Evolutionary conservation across 2,113 vertebrate genomes (phyloP).

Genomic region (Tautogolabrus adspersus): DNA sequence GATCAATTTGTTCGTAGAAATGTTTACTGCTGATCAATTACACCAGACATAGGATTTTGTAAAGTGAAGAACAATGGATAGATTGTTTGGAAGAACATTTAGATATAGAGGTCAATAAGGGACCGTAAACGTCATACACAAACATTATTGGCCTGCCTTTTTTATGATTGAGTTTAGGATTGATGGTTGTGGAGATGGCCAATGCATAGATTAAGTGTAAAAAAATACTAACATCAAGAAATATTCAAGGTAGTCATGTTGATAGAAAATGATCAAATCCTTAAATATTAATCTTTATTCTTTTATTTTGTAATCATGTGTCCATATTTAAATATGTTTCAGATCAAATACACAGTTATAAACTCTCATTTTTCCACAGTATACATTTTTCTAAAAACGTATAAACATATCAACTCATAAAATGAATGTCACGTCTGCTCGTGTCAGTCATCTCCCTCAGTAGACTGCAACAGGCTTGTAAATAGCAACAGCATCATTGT

Average conservation of each 20-base stretch:
- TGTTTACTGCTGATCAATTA: neutral
- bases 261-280: too few relatives aligned
- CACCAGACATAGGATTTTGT: neutral
- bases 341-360: too few relatives aligned
- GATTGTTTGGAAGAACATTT: neutral
- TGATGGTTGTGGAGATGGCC: neutral
- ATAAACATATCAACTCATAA: slow-evolving; percentile 5
- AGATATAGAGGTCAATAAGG: neutral
- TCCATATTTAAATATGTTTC: too few relatives aligned
- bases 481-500: slow-evolving; percentile 44
- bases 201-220: neutral
- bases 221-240: too few relatives aligned
- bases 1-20: neutral
- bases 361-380: neutral
- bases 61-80: neutral
- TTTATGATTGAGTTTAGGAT: neutral
- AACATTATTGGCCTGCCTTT: neutral
- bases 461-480: slow-evolving; percentile 19
- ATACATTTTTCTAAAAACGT: neutral
- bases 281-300: too few relatives aligned
- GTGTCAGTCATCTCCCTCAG: slow-evolving; percentile 13
- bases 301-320: too few relatives aligned
- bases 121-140: neutral
- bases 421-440: slow-evolving; percentile 5
- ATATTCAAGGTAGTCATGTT: too few relatives aligned